Conservation (phyloP, 1,140 invertebrate species). For the Lasioglossum baleicum region DNA sequence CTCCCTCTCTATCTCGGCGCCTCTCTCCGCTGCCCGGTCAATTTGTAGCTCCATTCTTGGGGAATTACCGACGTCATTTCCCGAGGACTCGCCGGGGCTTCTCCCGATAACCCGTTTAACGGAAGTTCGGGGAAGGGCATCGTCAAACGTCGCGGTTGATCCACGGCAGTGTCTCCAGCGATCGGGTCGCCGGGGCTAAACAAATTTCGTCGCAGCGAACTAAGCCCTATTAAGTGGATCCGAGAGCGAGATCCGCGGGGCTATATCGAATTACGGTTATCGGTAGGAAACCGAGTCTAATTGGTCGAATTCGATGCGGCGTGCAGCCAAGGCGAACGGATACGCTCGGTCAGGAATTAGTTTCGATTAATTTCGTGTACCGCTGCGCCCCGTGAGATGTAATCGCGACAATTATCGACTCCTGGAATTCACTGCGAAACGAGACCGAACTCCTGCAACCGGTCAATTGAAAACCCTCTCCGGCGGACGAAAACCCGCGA, state of each 20-base stretch:
- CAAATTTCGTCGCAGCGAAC: not conserved
- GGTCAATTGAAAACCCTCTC: no score
- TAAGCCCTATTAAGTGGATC: slow-evolving; percentile 10
- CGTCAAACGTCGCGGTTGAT: not conserved
- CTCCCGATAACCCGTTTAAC: not conserved
- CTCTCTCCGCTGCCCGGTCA: not conserved
- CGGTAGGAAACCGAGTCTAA: slow-evolving; percentile 15
- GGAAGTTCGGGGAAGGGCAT: not conserved
- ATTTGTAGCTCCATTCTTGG: not conserved
- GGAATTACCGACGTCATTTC: not conserved
- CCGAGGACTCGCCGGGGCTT: not conserved
- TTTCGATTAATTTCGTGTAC: not conserved
- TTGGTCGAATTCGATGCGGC: not conserved
- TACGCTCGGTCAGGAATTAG: not conserved
- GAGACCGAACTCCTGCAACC: no score
- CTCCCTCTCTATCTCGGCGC: no score
- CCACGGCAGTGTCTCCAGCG: not conserved
- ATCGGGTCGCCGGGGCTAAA: not conserved
- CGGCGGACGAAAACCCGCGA: no score
- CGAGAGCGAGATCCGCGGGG: not conserved
- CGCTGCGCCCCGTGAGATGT: not conserved
- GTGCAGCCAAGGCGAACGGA: not conserved
- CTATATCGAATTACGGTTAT: slow-evolving; percentile 35
- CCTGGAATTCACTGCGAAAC: not conserved
- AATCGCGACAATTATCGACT: not conserved